These are phyloP conservation scores for Etia nguti DNA, from an alignment of 2,113 vertebrate species.

Conservation along the genomic window DNA sequence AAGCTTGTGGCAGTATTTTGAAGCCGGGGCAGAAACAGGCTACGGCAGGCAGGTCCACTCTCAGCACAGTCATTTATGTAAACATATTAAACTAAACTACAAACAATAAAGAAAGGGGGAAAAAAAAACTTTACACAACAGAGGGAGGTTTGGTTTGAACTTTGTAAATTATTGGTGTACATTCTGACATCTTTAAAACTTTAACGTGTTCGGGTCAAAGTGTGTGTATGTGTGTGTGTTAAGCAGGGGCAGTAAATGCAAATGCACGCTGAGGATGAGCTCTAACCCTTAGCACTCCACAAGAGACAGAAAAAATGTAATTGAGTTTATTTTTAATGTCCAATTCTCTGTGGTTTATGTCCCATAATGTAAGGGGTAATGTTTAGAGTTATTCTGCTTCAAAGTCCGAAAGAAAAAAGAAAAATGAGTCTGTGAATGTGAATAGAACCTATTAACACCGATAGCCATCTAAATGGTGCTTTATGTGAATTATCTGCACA, in stretches of 20 bases:
- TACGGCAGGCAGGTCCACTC: neutral
- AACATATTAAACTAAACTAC: neutral
- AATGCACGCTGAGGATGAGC: neutral
- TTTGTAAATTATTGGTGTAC: neutral
- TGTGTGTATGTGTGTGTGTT: neutral
- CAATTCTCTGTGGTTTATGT: neutral
- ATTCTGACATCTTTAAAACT: neutral
- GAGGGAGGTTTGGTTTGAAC: neutral
- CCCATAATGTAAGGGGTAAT: neutral
- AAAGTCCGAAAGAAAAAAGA: neutral
- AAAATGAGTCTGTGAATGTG: neutral
- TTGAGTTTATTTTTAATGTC: neutral
- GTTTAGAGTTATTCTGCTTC: neutral
- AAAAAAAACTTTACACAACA: neutral
- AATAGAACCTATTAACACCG: neutral
- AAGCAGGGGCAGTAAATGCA: neutral
- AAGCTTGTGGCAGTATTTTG: neutral
- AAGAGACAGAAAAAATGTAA: neutral
- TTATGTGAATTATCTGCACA: neutral
- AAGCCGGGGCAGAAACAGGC: neutral
- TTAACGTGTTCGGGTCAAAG: neutral
- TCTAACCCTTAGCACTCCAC: neutral
- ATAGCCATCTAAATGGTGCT: neutral
- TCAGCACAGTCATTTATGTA: neutral
- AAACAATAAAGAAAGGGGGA: neutral